Conservation (phyloP, 2,888 invertebrate genomes). For the Teleiodes luculella region DNA sequence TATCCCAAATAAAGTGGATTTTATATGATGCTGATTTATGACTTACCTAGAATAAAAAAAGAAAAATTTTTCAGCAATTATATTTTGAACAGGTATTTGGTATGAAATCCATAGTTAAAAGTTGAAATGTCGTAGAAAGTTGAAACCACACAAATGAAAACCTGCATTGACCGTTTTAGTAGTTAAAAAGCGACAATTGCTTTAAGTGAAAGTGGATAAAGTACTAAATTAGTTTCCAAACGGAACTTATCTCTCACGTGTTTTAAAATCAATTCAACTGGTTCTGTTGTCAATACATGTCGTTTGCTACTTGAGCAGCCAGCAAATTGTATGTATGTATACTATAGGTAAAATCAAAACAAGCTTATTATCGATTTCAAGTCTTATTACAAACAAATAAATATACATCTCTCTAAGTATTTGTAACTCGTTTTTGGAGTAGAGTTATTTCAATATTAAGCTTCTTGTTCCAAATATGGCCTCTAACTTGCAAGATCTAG, state of each 20-base stretch:
- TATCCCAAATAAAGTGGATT: too few species aligned
- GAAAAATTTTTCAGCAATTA: too few species aligned
- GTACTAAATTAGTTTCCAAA: background rate
- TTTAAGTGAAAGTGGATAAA: constrained; percentile 6
- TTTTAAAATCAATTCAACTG: constrained; percentile 14
- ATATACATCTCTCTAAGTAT: too few species aligned
- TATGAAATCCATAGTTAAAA: background rate
- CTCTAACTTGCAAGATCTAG: constrained; percentile 40
- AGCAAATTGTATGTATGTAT: too few species aligned
- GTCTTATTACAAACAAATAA: too few species aligned
- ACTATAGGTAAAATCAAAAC: too few species aligned
- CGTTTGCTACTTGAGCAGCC: background rate
- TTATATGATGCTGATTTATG: too few species aligned
- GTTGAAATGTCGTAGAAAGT: background rate
- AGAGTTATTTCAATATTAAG: too few species aligned
- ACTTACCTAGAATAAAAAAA: too few species aligned
- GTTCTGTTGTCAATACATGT: constrained; percentile 3
- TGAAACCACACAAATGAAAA: background rate
- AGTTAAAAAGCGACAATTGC: constrained; percentile 9
- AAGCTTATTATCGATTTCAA: too few species aligned
- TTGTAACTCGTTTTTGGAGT: too few species aligned
- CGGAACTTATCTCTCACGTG: background rate
- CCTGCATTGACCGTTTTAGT: background rate
- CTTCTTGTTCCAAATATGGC: constrained; percentile 41
- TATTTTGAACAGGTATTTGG: too few species aligned